Percentiles rank a stretch among this genome's conserved stretches.
Evolutionary conservation across 2,888 invertebrate species (phyloP).

Genomic region (Tachina grossa): DNA sequence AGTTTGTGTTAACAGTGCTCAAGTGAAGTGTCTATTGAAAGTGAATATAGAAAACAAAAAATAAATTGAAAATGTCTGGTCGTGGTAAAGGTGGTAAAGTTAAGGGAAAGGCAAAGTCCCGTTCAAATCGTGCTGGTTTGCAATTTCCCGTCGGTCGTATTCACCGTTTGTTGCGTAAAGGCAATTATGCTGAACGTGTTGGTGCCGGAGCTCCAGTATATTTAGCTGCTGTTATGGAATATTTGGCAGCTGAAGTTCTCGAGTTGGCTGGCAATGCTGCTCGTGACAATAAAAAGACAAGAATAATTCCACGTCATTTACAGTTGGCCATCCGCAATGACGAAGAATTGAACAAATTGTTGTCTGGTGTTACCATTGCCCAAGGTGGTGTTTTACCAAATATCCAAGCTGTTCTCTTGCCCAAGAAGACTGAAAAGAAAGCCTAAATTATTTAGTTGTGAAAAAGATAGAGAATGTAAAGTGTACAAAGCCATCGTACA

Average conservation of each 20-base stretch:
- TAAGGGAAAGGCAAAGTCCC: too few relatives aligned
- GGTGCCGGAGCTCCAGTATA: conserved; percentile 84
- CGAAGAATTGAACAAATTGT: conserved; percentile 90
- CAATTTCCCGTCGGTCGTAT: conserved; percentile 85
- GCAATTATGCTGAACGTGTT: conserved; percentile 85
- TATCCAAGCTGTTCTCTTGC: conserved; percentile 2
- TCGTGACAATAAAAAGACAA: conserved; percentile 87
- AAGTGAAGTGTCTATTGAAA: too few relatives aligned
- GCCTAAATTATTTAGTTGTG: neutral
- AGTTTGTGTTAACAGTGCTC: too few relatives aligned
- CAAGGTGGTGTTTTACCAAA: conserved; percentile 88
- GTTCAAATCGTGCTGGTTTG: too few relatives aligned
- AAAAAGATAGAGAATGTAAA: too few relatives aligned
- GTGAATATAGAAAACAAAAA: too few relatives aligned
- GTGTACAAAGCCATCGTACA: too few relatives aligned
- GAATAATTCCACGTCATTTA: conserved; percentile 86
- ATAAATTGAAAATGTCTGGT: too few relatives aligned
- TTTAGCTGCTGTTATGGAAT: conserved; percentile 85
- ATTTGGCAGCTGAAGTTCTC: conserved; percentile 87
- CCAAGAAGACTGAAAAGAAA: neutral
- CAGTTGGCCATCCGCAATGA: conserved; percentile 92
- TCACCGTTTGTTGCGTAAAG: conserved; percentile 81
- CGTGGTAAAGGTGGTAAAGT: too few relatives aligned
- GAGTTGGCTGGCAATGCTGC: conserved; percentile 87
- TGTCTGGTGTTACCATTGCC: conserved; percentile 82